Evolutionary conservation across 1,140 invertebrate genomes (phyloP), one percentile per base, ranked within the genome.

Genomic region (Diabrotica undecimpunctata): DNA sequence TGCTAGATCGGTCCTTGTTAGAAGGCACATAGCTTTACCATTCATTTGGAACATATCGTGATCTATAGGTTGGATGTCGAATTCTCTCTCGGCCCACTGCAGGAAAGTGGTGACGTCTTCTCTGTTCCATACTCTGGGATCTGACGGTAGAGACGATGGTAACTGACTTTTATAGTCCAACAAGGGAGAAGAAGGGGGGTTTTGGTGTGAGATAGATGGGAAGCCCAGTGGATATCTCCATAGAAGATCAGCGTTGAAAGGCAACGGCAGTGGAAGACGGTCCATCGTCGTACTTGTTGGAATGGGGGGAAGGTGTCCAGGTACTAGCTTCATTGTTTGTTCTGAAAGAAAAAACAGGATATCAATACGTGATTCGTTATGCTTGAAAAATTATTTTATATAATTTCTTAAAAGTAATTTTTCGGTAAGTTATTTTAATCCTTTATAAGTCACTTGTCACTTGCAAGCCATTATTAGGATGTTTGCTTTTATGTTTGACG

Each of bases 31-130:
- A 10, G 63, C 75, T 81, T 84, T 83, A 88, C 95, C 96, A 79
- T 98, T 98, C 94, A 98, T 96, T 83, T 96, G 94, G 79, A 98
- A 97, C 81, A 94, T 88, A 74, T 96, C 94, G 85, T 94, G 90
- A 76, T 96, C 92, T 73, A 97, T 91, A 63, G 89, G 86, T 12
- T 94, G 93, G 61, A 98, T 81, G 75, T 96, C 94, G 77, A 95
- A 97, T 80, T 97, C 95, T 52, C 92, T 84, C 78, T 95, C 92
- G 66, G 94, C 94, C 90, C 95, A 97, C 71, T 91, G 88, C 37
- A 98, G 81, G 81, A 97, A 97, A 14, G 89, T 84, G 9, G 85
- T 82, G 2, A 97, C 95, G 77, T 97, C 94, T 70, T 97, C 93
- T 70, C 94, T 86, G 36, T 87, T 90, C 95, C 95, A 98, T 11